Base-by-base conservation (phyloP, 64 coral and sea anemone species). In the Hydrozoanthus tunicans region DNA sequence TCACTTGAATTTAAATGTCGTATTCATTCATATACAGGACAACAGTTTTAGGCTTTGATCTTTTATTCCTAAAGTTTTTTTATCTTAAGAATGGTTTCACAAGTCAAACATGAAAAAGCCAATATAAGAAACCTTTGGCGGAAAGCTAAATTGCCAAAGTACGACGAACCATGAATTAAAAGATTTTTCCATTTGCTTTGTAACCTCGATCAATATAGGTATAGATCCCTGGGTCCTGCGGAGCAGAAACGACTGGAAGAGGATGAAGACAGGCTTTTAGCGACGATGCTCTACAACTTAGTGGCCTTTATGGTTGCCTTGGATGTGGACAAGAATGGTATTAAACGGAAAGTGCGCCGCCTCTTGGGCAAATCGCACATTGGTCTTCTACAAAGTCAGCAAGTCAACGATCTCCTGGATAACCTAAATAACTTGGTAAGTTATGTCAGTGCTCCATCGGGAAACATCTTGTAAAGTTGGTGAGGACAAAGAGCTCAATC, bases 221-320 rank as follows among this genome's bases (percentile, higher is more conserved):
- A 85, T 52, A 69, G 62, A 24, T 99, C 97, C 1, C 90, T 99
- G 6, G 91, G 93, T 10, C 92, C 59, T 57, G 85, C 76, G 12
- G 97, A 99, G 90, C 94, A 94, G 83, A 99, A 99, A n/a, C 92
- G 97, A 3, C 65, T 99, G 53, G 96, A 99, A 61, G 96, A 90
- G 26, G 96, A 99, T 51, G 96, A 99, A 56, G 96, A 99, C 79
- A 81, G 90, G 56, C 78, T 99, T 4, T 72, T 99, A 10, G 91
- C 94, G 14, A 99, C 96, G 3, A 93, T 93, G 68, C 76, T 99
- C 73, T 99, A 93, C 55, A 99, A 99, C 58, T 60, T 95, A 12
- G 92, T 95, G 27, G 92, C 96, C 4, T 99, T 99, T 82, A 99
- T 99, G 96, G 77, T 94, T 9, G 91, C 92, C 17, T 13, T 99